phyloP scores from a whole-genome alignment of 2,113 vertebrate species.

The Ptyas mucosa region DNA sequence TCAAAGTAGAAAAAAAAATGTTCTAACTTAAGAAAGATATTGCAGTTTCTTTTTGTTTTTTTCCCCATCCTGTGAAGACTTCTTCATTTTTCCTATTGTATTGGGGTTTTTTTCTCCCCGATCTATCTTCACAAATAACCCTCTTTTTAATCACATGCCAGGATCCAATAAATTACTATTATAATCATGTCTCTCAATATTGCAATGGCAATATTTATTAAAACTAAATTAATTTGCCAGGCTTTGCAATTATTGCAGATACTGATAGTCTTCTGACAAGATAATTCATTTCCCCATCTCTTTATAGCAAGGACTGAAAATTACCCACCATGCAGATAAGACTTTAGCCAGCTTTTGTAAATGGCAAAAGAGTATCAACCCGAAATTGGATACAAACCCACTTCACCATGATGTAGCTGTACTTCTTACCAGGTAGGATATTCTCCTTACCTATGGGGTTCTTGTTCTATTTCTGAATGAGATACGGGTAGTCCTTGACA shows the following conservation, averaged over 20 bases:
- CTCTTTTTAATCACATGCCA: constrained; percentile 10
- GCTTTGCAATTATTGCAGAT: neutral
- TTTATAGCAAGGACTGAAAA: constrained; percentile 85
- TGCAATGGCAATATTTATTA: neutral
- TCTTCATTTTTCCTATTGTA: neutral
- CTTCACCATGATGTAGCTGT: constrained; percentile 93
- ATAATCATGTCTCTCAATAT: neutral
- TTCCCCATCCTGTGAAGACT: neutral
- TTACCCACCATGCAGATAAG: constrained; percentile 91
- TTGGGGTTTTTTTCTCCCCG: constrained; percentile 7
- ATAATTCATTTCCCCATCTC: constrained; percentile 18
- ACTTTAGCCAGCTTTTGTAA: constrained; percentile 94
- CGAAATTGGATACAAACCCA: constrained; percentile 90
- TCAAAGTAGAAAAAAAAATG: constrained; percentile 13
- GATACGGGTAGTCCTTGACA: too few relatives aligned
- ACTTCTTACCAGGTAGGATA: constrained; percentile 84
- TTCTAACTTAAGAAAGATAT: neutral
- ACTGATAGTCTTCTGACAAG: neutral
- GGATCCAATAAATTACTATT: neutral
- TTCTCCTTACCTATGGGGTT: neutral
- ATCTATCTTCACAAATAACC: neutral
- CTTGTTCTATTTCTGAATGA: neutral
- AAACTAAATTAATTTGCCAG: constrained; percentile 1
- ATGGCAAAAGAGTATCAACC: constrained; percentile 97
- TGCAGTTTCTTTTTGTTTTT: neutral